Evolutionary conservation across 37 sponge, comb jelly and placozoan species (phyloP).

Genomic region (Geodia barretti): DNA sequence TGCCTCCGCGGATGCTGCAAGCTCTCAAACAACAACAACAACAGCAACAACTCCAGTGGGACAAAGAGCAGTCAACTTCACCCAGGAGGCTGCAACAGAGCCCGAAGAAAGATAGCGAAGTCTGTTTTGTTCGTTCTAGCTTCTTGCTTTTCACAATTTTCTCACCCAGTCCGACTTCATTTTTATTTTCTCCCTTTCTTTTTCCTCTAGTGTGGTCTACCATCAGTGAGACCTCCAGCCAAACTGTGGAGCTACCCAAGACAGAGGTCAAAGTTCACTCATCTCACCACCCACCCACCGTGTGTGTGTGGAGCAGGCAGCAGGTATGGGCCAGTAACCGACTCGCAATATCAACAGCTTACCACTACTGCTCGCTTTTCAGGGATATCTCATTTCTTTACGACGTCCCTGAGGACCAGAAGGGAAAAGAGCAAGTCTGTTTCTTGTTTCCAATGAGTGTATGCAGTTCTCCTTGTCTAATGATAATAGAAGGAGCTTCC

Average conservation of each 20-base stretch:
- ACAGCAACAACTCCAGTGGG: neutral
- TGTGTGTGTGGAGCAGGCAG: slow-evolving; percentile 97
- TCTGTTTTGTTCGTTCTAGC: neutral
- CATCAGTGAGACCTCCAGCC: slow-evolving; percentile 60
- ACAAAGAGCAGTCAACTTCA: neutral
- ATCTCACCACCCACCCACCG: slow-evolving; percentile 84
- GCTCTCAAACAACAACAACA: slow-evolving; percentile 24
- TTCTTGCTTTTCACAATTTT: neutral
- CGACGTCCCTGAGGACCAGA: slow-evolving; percentile 38
- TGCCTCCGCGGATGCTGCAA: slow-evolving; percentile 54
- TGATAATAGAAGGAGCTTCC: slow-evolving; percentile 25
- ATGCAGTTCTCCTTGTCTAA: neutral
- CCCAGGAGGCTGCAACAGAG: neutral
- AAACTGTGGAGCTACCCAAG: slow-evolving; percentile 86
- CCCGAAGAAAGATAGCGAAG: neutral
- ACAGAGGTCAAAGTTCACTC: slow-evolving; percentile 67
- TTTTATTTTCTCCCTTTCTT: neutral
- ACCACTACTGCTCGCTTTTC: neutral
- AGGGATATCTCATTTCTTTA: slow-evolving; percentile 91
- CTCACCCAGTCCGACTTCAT: neutral
- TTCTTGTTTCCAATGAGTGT: neutral
- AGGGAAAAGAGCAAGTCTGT: neutral
- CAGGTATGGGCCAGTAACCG: slow-evolving; percentile 24
- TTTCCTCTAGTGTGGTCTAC: neutral
- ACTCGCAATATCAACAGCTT: neutral